These are phyloP conservation scores for Clarias batrachus DNA, from an alignment of 2,113 vertebrate species.

Conservation along the genomic window DNA sequence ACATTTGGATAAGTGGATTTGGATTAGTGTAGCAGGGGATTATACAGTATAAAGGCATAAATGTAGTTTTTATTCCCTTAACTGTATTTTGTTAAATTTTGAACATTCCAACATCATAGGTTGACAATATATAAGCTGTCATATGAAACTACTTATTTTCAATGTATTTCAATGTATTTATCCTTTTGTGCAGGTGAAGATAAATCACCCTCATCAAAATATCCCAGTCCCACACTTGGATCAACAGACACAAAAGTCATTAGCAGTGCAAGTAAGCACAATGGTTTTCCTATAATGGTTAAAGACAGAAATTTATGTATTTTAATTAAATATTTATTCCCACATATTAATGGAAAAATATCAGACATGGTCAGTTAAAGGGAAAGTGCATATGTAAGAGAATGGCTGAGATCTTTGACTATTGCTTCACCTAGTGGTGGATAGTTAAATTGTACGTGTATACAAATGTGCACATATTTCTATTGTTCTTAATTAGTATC, in stretches of 20 bases:
- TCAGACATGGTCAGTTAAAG: background rate
- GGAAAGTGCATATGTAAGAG: background rate
- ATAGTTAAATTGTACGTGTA: background rate
- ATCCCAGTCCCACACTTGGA: background rate
- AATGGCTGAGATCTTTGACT: background rate
- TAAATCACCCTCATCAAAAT: slow-evolving; percentile 3
- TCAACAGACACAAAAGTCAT: slow-evolving; percentile 29
- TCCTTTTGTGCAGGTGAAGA: slow-evolving; percentile 8
- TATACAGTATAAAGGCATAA: too few species aligned
- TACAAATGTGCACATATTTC: background rate
- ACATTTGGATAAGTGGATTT: too few species aligned
- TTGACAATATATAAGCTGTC: background rate
- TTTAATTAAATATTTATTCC: background rate
- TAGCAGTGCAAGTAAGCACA: slow-evolving; percentile 38
- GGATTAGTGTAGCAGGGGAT: too few species aligned
- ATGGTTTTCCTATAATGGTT: background rate
- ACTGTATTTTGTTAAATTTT: too few species aligned
- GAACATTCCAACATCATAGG: background rate
- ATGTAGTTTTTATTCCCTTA: too few species aligned
- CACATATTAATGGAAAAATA: background rate
- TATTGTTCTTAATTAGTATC: background rate
- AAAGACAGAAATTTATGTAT: background rate
- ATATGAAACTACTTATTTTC: background rate
- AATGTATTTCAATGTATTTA: background rate
- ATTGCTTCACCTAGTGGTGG: slow-evolving; percentile 1